phyloP scores from a whole-genome alignment of 2,888 invertebrate genomes.

The Rotaria magnacalcarata region DNA sequence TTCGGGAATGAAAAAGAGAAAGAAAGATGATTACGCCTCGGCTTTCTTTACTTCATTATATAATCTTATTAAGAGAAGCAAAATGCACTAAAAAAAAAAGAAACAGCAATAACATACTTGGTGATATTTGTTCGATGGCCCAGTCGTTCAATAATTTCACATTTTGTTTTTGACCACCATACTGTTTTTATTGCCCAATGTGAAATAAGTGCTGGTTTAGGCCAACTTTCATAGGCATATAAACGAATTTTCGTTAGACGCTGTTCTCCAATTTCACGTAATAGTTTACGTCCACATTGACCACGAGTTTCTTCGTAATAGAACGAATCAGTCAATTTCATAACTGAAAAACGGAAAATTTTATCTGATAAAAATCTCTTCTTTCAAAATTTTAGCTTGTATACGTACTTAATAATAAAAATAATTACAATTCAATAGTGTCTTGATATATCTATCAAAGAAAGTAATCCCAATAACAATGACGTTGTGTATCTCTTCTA shows the following conservation, averaged over 20 bases:
- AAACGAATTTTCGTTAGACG: slow-evolving; percentile 33
- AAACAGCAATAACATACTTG: background rate
- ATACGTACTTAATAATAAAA: background rate
- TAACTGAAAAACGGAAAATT: background rate
- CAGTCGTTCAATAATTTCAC: background rate
- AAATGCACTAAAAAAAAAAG: background rate
- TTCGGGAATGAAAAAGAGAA: background rate
- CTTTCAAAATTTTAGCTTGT: background rate
- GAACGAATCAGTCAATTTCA: slow-evolving; percentile 18
- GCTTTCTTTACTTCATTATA: background rate
- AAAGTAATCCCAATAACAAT: background rate
- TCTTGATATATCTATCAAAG: background rate
- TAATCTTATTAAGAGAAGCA: background rate
- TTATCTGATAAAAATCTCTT: background rate
- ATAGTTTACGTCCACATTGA: slow-evolving; percentile 1
- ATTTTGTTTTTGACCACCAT: slow-evolving; percentile 19
- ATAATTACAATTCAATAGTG: background rate
- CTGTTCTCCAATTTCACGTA: slow-evolving; percentile 9
- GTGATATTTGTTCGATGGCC: slow-evolving; percentile 30
- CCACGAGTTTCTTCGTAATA: slow-evolving; percentile 34
- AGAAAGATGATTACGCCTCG: background rate
- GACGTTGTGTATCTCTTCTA: background rate
- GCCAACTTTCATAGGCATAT: slow-evolving; percentile 22
- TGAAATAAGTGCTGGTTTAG: background rate
- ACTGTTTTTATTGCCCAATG: slow-evolving; percentile 36